Conservation (phyloP, 1,140 invertebrate species). For the Penaeus chinensis region DNA sequence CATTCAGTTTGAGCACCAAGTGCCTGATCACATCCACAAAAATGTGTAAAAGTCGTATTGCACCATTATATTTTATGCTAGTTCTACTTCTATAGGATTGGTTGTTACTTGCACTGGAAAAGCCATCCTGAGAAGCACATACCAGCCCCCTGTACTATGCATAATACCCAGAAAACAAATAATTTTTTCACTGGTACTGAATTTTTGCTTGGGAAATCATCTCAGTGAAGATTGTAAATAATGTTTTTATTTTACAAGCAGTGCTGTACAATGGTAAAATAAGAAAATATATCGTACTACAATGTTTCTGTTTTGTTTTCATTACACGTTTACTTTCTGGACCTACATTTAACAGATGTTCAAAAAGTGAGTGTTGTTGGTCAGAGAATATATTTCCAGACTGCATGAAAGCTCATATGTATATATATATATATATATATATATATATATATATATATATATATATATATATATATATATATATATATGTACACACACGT, state of each 20-base stretch:
- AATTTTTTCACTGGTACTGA: slow-evolving; percentile 21
- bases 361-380: neutral
- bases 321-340: neutral
- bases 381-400: no score
- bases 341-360: neutral
- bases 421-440: slow-evolving; percentile 17
- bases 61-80: slow-evolving; percentile 22
- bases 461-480: slow-evolving; percentile 17
- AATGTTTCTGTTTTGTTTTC: neutral
- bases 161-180: slow-evolving; percentile 1
- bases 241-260: slow-evolving; percentile 46
- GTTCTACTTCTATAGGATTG: slow-evolving; percentile 8
- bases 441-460: neutral
- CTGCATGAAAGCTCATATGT: no score
- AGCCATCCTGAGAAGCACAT: slow-evolving; percentile 1
- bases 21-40: slow-evolving; percentile 36
- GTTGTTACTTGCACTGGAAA: slow-evolving; percentile 3
- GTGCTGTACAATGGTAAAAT: slow-evolving; percentile 31
- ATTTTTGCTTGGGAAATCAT: slow-evolving; percentile 20
- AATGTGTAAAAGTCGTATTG: slow-evolving; percentile 29
- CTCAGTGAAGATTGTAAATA: slow-evolving; percentile 23
- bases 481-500: no score
- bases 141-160: slow-evolving; percentile 19
- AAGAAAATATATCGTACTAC: slow-evolving; percentile 24
- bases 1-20: slow-evolving; percentile 33